Conservation (phyloP, 2,888 invertebrate species). For the Willowsia nigromaculata region DNA sequence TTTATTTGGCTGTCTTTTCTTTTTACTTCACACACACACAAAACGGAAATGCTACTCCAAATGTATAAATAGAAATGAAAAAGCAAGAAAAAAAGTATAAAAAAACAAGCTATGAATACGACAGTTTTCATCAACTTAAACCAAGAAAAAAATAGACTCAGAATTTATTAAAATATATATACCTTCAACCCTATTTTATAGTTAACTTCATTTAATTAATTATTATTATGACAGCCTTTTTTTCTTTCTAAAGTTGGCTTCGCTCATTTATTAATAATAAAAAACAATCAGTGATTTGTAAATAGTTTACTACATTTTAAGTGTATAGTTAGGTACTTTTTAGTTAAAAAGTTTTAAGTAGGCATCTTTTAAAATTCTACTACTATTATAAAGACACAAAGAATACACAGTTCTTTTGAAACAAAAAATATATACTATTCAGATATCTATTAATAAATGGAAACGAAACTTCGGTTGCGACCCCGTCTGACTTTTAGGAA, state of each 20-base stretch:
- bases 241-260: slow-evolving; percentile 22
- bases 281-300: slow-evolving; percentile 44
- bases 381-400: neutral
- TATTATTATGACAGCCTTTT: slow-evolving; percentile 24
- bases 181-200: neutral
- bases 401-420: neutral
- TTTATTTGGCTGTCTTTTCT: slow-evolving; percentile 18
- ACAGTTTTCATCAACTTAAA: slow-evolving; percentile 25
- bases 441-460: slow-evolving; percentile 1
- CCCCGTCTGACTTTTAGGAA: slow-evolving; percentile 55
- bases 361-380: neutral
- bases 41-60: neutral
- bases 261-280: slow-evolving; percentile 25
- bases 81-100: slow-evolving; percentile 40
- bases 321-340: neutral
- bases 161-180: slow-evolving; percentile 3
- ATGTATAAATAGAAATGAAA: slow-evolving; percentile 11
- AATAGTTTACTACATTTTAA: slow-evolving; percentile 1
- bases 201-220: neutral
- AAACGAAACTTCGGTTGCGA: slow-evolving; percentile 66
- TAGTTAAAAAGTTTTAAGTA: slow-evolving; percentile 16
- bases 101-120: neutral
- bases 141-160: slow-evolving; percentile 16
- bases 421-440: slow-evolving; percentile 9
- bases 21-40: neutral